Base-by-base conservation (phyloP, 2,888 invertebrate species). In the Hybos culiciformis region DNA sequence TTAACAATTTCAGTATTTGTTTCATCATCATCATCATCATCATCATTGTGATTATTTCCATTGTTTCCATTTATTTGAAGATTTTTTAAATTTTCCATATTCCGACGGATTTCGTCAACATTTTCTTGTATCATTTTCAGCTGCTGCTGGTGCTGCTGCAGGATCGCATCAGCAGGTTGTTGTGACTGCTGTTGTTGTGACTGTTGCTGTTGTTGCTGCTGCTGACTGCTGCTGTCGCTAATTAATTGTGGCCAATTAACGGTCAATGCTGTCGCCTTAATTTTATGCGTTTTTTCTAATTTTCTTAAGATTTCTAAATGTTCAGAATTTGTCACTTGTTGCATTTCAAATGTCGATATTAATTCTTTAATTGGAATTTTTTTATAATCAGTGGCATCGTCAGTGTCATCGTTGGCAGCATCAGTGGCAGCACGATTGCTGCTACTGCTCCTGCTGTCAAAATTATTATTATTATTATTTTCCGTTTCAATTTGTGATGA, bases 291-390 rank as follows among this genome's bases (percentile, higher is more conserved):
- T 32, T 32, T 32, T 32, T 17, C 17, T 17, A 32, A 17, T 32
- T 14, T 32, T 32, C 32, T 32, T 32, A 17, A 32, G 15, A 32
- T 32, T 32, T 15, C 17, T 32, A 32, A 14, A 17, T 6, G 41
- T 43, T 4, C 41, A 44, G 56, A 46, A 15, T 43, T 50, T 47
- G 38, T 49, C 44, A 5, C 43, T 46, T 8, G 40, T 46, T 73
- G 74, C 53, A 75, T 71, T 53, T 79, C 78, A 51, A 77, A 79
- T 50, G 70, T 72, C 47, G 70, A 68, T 39, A 79, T 78, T 24
- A 79, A 56, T 38, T 63, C 58, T 48, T 60, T 67, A 1, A 71
- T 69, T 20, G 68, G 69, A 39, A 70, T 53, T 53, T 67, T 65
- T 19, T 57, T 53, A 45, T 68, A 67, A 44, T 64, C 56, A 29